Percentiles rank a stretch among this genome's conserved stretches.
Evolutionary conservation across 2,888 invertebrate genomes (phyloP).

Genomic region (Anthophora plumipes): DNA sequence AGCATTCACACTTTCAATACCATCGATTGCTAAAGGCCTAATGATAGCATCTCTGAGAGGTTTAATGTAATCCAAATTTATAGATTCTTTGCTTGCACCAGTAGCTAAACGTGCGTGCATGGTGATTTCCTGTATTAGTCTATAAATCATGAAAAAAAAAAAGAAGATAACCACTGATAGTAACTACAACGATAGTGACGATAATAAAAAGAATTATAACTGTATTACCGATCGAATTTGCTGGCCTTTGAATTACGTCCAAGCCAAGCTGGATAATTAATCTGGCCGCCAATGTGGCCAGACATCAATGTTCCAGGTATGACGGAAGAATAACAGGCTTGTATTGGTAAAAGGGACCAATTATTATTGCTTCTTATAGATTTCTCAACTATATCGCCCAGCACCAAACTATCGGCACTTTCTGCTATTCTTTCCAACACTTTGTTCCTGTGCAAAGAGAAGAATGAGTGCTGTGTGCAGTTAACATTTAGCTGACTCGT

Average conservation of each 20-base stretch:
- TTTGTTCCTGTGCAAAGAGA: slow-evolving; percentile 24
- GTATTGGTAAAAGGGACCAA: slow-evolving; percentile 94
- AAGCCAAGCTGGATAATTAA: slow-evolving; percentile 97
- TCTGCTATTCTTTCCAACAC: slow-evolving; percentile 89
- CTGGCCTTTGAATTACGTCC: slow-evolving; percentile 95
- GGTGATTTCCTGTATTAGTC: slow-evolving; percentile 81
- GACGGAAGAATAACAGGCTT: slow-evolving; percentile 96
- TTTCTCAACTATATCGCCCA: slow-evolving; percentile 94
- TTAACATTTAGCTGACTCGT: too few species aligned
- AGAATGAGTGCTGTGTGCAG: neutral
- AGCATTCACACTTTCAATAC: slow-evolving; percentile 89
- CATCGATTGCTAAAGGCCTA: slow-evolving; percentile 90
- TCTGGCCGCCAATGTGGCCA: slow-evolving; percentile 91
- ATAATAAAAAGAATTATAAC: neutral
- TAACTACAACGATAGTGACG: too few species aligned
- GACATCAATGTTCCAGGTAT: slow-evolving; percentile 94
- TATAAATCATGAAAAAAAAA: slow-evolving; percentile 48
- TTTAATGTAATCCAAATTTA: slow-evolving; percentile 95
- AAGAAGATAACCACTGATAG: neutral
- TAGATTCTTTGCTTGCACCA: slow-evolving; percentile 89
- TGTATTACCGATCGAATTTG: slow-evolving; percentile 91
- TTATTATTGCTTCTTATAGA: slow-evolving; percentile 91
- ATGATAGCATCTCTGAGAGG: slow-evolving; percentile 91
- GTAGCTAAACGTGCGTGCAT: slow-evolving; percentile 79
- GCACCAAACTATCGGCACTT: slow-evolving; percentile 94